Evolutionary conservation across 2,888 invertebrate species (phyloP).

Genomic region (Tetheella fluctuosa): DNA sequence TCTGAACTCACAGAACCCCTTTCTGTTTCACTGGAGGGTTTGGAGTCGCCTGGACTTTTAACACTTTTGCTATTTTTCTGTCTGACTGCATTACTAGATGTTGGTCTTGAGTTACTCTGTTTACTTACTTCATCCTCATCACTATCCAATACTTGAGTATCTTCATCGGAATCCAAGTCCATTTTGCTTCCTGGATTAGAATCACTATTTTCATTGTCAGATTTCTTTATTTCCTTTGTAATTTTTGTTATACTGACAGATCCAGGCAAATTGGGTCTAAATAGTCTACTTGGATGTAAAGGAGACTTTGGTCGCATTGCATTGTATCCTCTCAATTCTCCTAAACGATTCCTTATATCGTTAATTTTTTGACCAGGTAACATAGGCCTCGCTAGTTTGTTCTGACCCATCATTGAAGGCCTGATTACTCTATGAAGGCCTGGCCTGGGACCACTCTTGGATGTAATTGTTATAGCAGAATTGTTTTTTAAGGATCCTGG

Average conservation of each 20-base stretch:
- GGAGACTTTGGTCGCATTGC: conserved; percentile 65
- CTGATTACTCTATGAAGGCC: conserved; percentile 69
- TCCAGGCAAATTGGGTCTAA: conserved; percentile 68
- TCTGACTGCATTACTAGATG: conserved; percentile 30
- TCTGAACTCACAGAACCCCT: conserved; percentile 25
- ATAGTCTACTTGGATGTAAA: conserved; percentile 54
- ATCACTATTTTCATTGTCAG: conserved; percentile 49
- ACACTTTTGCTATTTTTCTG: conserved; percentile 23
- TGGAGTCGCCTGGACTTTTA: conserved; percentile 29
- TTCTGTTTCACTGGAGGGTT: conserved; percentile 30
- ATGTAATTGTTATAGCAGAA: conserved; percentile 84
- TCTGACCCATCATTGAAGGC: conserved; percentile 63
- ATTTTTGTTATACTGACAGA: conserved; percentile 79
- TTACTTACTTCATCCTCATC: conserved; percentile 63
- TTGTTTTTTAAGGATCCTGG: conserved; percentile 84
- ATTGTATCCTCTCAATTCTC: conserved; percentile 64
- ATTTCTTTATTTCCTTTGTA: conserved; percentile 59
- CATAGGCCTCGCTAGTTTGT: conserved; percentile 65
- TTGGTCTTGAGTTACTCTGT: conserved; percentile 32
- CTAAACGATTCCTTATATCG: conserved; percentile 68
- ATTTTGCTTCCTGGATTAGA: conserved; percentile 45
- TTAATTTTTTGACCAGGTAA: conserved; percentile 73
- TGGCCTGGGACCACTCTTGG: conserved; percentile 71
- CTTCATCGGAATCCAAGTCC: conserved; percentile 65
- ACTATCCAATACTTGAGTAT: conserved; percentile 74